phyloP scores from a whole-genome alignment of 2,888 invertebrate genomes.

The Malthinus flaveolus region DNA sequence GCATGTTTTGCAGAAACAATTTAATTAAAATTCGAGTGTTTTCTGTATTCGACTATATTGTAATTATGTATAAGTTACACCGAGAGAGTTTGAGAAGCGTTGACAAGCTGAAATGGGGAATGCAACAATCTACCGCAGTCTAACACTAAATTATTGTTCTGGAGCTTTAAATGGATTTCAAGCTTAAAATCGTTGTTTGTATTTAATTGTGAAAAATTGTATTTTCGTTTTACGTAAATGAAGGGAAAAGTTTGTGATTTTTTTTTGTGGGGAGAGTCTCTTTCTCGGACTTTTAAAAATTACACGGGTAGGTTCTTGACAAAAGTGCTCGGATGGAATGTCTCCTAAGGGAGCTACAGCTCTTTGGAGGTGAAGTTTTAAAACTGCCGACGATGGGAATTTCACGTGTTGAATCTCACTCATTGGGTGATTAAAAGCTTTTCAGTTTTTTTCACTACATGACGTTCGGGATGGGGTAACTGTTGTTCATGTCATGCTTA shows the following conservation, averaged over 20 bases:
- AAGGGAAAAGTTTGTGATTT: no score
- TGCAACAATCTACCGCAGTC: constrained; percentile 15
- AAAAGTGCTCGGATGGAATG: not conserved
- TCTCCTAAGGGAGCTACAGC: no score
- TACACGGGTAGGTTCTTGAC: not conserved
- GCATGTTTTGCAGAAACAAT: not conserved
- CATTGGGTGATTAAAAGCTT: no score
- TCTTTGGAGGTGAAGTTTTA: no score
- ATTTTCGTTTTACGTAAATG: no score
- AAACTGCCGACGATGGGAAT: no score
- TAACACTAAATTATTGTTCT: constrained; percentile 11
- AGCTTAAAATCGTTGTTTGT: not conserved
- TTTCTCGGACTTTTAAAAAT: not conserved
- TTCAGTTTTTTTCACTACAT: no score
- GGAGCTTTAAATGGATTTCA: constrained; percentile 1
- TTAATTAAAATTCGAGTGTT: constrained; percentile 3
- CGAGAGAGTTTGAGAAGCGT: constrained; percentile 1
- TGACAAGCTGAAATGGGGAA: constrained; percentile 14
- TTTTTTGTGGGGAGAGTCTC: no score
- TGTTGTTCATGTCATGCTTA: no score
- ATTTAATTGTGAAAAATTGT: not conserved
- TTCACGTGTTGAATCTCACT: no score
- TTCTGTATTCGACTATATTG: constrained; percentile 7
- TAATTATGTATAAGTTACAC: constrained; percentile 8
- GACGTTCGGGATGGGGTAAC: no score